Base-by-base conservation (phyloP, 2,888 invertebrate genomes). In the Pseudoips prasinana region DNA sequence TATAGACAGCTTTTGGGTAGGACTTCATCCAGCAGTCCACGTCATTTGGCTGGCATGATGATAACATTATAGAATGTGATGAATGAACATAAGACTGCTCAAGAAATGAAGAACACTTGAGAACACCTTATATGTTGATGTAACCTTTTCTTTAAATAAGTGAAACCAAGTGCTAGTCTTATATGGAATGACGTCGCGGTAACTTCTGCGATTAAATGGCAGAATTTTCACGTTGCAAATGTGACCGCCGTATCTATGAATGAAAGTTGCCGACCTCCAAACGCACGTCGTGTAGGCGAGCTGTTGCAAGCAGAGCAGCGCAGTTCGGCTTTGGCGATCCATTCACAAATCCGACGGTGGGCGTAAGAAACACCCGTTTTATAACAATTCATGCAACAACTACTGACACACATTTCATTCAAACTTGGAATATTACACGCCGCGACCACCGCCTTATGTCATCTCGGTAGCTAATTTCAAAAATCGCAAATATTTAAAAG, bases 231-330 rank as follows among this genome's bases (percentile, higher is more conserved):
- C 39, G 33, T 50, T 45, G 46, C 51, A 53, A 63, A 60, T 63
- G 39, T 58, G 58, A 52, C 49, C 58, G 52, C 46, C 49, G 58
- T 56, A 49, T 41, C 64, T 71, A 80, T 87, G 85, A 87, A 88
- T 85, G 88, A 87, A 88, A 87, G 88, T 86, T 81, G 86, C 71
- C 76, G 88, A 81, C 88, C 88, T 88, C 84, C 79, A 68, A 48
- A 28, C 38, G 37, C 44, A 73, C 79, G 87, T 20, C 14, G 14
- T 14, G 14, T 87, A 78, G 88, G 88, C 76, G 85, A 71, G 61
- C 70, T 83, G 81, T 77, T 80, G 85, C 81, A 84, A 83, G 49
- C 48, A 48, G 44, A 56, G 38, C 46, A 46, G 27, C 48, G 34
- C 35, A 22, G 40, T 9, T 40, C 43, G 33, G 31, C 36, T 42